Base-by-base conservation (phyloP, 2,113 vertebrate species). In the Ancistrus triradiatus region DNA sequence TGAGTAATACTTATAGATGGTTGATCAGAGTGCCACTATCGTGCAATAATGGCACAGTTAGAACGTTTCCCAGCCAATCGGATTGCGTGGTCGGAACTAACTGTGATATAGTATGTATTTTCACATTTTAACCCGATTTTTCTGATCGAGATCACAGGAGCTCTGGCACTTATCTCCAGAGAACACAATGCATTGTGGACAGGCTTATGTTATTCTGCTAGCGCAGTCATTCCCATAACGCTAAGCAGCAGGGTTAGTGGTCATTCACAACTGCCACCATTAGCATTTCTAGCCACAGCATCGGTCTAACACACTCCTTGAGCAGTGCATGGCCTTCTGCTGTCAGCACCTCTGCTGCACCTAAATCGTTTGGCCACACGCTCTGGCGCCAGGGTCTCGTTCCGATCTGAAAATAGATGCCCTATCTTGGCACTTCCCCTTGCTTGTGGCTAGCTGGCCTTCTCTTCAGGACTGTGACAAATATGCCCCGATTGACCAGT, bases 371-470 rank as follows among this genome's bases (percentile, higher is more conserved):
- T 11, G n/a, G 40, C 59, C 46, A 49, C 15, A 61, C 25, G 43
- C 46, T 53, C 27, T 64, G 60, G 62, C 35, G 40, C 62, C 61
- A 69, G 48, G 38, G 51, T 69, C 38, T 63, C 52, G 3, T 47
- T 44, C 46, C 11, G 15, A 47, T 62, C 67, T 67, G 59, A 66
- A 73, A 74, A 69, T 58, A 66, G 21, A 28, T 37, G 33, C 14
- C 43, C 48, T 21, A 3, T 55, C 33, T 31, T 68, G 59, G 51
- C 64, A 53, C 44, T 19, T 31, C 49, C 44, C 60, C 47, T 13
- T 57, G 44, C 69, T 61, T 62, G 56, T 31, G 49, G 67, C 50
- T 19, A 4, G 46, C 46, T 49, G 64, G 31, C 52, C 28, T 14
- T 27, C 58, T 56, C 59, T 31, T 19, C 18, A 14, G 38, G 46